Conservation (phyloP, 2,888 invertebrate species). For the Amphipoea lucens region DNA sequence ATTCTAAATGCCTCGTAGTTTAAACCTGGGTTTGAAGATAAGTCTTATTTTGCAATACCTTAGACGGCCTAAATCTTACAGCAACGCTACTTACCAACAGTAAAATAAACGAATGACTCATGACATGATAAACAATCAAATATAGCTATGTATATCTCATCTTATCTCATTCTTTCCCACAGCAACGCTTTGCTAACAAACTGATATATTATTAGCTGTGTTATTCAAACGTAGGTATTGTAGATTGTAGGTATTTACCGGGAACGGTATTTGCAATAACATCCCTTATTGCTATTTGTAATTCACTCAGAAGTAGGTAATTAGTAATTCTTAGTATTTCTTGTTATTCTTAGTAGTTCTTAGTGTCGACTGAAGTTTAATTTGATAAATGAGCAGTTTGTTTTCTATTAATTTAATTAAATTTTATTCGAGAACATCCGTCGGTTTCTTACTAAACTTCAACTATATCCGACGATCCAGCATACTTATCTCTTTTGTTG, state of each 20-base stretch:
- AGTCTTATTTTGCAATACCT: not conserved
- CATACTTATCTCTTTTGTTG: too few species aligned
- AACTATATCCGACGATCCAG: too few species aligned
- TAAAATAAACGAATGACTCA: not conserved
- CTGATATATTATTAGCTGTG: not conserved
- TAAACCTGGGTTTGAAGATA: not conserved
- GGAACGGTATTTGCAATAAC: conserved; percentile 4
- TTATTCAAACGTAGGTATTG: not conserved
- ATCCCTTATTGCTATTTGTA: conserved; percentile 11
- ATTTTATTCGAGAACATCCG: too few species aligned
- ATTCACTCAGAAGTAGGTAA: not conserved
- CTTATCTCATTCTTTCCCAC: conserved; percentile 11
- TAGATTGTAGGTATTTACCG: not conserved
- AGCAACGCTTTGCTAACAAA: not conserved
- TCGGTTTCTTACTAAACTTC: too few species aligned
- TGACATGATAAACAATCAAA: not conserved
- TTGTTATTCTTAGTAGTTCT: too few species aligned
- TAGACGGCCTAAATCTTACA: not conserved
- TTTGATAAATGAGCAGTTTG: too few species aligned
- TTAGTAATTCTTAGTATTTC: not conserved
- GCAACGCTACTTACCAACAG: not conserved
- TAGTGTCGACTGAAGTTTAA: too few species aligned
- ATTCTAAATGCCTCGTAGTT: not conserved
- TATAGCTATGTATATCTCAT: not conserved
- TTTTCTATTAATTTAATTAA: too few species aligned